Base-by-base conservation (phyloP, 2,113 vertebrate species). In the Colinus virginianus region DNA sequence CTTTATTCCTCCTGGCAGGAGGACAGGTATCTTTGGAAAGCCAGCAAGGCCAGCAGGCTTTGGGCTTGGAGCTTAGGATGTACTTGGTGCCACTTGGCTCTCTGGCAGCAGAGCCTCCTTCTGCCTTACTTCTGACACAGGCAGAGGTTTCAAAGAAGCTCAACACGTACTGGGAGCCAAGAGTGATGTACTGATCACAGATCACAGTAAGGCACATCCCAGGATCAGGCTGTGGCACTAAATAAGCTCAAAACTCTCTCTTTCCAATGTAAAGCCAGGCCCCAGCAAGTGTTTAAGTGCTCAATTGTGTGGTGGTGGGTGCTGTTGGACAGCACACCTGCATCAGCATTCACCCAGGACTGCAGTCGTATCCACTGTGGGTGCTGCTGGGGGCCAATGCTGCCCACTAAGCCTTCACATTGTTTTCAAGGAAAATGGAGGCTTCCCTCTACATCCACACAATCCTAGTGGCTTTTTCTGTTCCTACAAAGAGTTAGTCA, bases 321-420 rank as follows among this genome's bases (percentile, higher is more conserved):
- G 82, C 18, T 23, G 45, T 7, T 20, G 59, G n/a, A 69, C n/a
- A 79, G 1, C 23, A 6, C 40, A 78, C 40, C 7, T 17, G 23
- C 48, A 18, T 13, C 8, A 5, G 17, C 12, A 9, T 28, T 28
- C 43, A 55, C 8, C 43, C 6, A 8, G 25, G 13, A 56, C 20
- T 6, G 8, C 45, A 66, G 2, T 8, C 1, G 0, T n/a, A 38
- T 2, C 51, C 34, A 48, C 72, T 80, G 25, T 23, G 68, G 17
- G 34, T 68, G 43, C 51, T 91, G 49, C 89, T 62, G 66, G 67
- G 4, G 21, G 18, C 32, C 78, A 58, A 43, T 28, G 42, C 72
- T 90, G 26, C 32, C 17, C 9, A 0, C 1, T 5, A 34, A 43
- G 46, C 56, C 36, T 40, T 21, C 67, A 32, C 64, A 43, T 34